Evolutionary conservation across 2,888 invertebrate genomes (phyloP), one percentile per base, ranked within the genome.

Genomic region (Steromphala cineraria): DNA sequence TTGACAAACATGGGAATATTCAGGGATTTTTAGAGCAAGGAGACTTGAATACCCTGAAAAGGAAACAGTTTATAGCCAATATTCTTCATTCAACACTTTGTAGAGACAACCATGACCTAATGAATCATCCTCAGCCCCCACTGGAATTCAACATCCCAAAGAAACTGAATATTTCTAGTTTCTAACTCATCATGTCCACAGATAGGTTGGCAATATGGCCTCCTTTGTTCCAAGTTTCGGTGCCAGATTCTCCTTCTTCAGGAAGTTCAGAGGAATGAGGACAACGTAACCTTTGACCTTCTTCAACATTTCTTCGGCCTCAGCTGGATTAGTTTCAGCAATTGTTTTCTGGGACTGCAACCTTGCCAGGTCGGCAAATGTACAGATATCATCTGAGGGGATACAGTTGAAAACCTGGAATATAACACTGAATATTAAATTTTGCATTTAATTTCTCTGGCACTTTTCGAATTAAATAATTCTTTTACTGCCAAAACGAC

Each of bases 281-380:
- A 99, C 99, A 81, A 99, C 92, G 93, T 96, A 95, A 0, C 98
- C 99, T 95, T 96, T 94, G 81, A 98, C 96, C 89, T 96, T 95
- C 86, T 95, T 95, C 85, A 98, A 94, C 87, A 96, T 95, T 17
- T 90, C 85, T 24, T 87, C 85, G 2, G 98, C 97, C 78, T 95
- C 94, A 15, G 95, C 95, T 7, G 96, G 96, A 92, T 98, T 96
- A 0, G 95, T 95, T 81, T 95, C 95, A 93, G 96, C 96, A 15
- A 99, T 93, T 0, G 96, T 95, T 83, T 95, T 92, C 83, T 96
- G 95, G 81, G 96, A 95, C 91, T 97, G 96, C 93, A 96, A 97
- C 67, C 95, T 95, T 91, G 95, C 96, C 62, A 98, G 94, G 87
- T 96, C 95, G 0, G 95, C 95, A 93, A 98, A 98, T 3, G 95